Percentiles rank a stretch among this genome's conserved stretches.
Conservation (phyloP, 2,888 invertebrate species). For the Standfussiana lucernea region DNA sequence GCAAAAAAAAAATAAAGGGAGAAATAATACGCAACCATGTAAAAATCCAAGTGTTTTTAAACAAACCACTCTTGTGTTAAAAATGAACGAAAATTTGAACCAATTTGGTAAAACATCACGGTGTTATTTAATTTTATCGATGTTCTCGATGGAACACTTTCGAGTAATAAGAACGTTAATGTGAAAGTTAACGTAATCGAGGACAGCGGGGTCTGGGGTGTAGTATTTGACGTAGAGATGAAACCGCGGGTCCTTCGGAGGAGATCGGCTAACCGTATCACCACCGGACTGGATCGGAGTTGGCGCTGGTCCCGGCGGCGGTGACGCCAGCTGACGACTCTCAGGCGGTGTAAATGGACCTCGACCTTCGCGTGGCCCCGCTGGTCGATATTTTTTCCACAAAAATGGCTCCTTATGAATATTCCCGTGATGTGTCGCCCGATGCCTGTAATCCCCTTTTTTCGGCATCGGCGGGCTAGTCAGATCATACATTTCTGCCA, state of each 20-base stretch:
- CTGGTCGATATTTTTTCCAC: slow-evolving; percentile 80
- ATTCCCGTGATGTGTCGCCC: slow-evolving; percentile 78
- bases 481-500: slow-evolving; percentile 88
- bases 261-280: slow-evolving; percentile 50
- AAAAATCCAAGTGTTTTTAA: slow-evolving; percentile 79
- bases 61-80: slow-evolving; percentile 73
- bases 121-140: slow-evolving; percentile 64
- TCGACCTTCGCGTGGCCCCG: slow-evolving; percentile 70
- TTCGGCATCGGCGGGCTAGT: slow-evolving; percentile 73
- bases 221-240: slow-evolving; percentile 85
- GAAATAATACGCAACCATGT: slow-evolving; percentile 82
- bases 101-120: slow-evolving; percentile 48
- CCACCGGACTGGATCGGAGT: slow-evolving; percentile 69
- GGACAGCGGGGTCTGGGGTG: slow-evolving; percentile 83
- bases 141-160: slow-evolving; percentile 81
- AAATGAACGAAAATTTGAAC: slow-evolving; percentile 63
- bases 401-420: slow-evolving; percentile 85
- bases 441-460: slow-evolving; percentile 74
- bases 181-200: slow-evolving; percentile 86
- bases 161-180: slow-evolving; percentile 81
- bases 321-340: slow-evolving; percentile 43
- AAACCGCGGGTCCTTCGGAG: slow-evolving; percentile 83
- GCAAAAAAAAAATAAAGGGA: slow-evolving; percentile 85
- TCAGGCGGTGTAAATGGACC: slow-evolving; percentile 79
- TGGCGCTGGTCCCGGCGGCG: slow-evolving; percentile 75